Conservation (phyloP, 23 tunicate genomes). For the Styela clava region DNA sequence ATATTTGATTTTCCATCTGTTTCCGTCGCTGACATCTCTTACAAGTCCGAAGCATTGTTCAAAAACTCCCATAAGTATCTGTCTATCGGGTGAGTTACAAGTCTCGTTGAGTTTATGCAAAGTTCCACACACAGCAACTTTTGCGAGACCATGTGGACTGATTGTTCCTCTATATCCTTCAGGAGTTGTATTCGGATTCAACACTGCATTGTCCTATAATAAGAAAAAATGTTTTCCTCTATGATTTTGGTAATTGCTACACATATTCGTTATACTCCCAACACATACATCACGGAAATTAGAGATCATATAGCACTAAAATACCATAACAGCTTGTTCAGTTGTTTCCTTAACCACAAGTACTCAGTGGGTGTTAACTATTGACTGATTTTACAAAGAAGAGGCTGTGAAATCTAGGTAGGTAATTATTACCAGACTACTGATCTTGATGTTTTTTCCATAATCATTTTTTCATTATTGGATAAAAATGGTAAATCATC, state of each 20-base stretch:
- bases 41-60: slow-evolving; percentile 38
- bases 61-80: slow-evolving; percentile 23
- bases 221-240: neutral
- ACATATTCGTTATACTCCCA: no score
- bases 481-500: no score
- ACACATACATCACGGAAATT: no score
- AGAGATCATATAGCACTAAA: no score
- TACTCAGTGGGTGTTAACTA: no score
- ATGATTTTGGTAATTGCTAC: neutral
- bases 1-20: slow-evolving; percentile 37
- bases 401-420: no score
- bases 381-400: no score
- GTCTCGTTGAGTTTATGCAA: slow-evolving; percentile 18
- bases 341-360: no score
- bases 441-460: no score
- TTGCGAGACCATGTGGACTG: slow-evolving; percentile 47
- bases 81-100: neutral
- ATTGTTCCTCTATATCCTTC: slow-evolving; percentile 48
- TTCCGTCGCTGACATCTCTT: slow-evolving; percentile 25
- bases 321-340: no score
- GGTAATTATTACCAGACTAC: no score
- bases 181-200: slow-evolving; percentile 55
- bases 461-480: no score
- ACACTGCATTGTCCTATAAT: slow-evolving; percentile 18
- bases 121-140: slow-evolving; percentile 59